Conservation (phyloP, 2,113 vertebrate species). For the Phalacrocorax carbo region DNA sequence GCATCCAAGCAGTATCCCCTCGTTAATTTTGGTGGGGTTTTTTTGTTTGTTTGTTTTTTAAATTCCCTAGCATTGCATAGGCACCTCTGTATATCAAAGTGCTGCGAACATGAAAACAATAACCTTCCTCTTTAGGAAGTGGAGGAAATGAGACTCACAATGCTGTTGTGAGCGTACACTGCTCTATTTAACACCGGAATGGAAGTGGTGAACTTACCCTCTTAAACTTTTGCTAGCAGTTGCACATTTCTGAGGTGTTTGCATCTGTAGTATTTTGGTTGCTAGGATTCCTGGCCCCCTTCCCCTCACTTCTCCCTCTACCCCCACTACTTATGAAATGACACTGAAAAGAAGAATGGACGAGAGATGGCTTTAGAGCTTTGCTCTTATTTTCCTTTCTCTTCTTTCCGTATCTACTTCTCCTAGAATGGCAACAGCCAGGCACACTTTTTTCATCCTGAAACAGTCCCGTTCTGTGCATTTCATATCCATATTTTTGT, state of each 20-base stretch:
- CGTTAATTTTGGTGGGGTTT: neutral
- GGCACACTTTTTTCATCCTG: neutral
- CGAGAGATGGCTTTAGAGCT: neutral
- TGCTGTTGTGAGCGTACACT: neutral
- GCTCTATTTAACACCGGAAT: neutral
- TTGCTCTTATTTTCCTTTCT: slow-evolving; percentile 10
- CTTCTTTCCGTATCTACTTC: neutral
- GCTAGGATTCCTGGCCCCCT: slow-evolving; percentile 43
- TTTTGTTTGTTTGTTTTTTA: neutral
- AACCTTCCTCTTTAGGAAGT: neutral
- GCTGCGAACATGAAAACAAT: neutral
- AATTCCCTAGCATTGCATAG: neutral
- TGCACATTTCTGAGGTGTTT: slow-evolving; percentile 42
- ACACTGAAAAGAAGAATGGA: neutral
- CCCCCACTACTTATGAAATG: neutral
- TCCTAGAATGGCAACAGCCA: neutral
- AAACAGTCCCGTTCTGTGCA: neutral
- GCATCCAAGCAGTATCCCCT: neutral
- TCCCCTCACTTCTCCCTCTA: neutral
- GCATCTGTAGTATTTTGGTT: slow-evolving; percentile 14
- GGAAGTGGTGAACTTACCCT: neutral
- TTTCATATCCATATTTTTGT: neutral
- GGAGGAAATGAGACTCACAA: neutral
- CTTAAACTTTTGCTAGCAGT: neutral
- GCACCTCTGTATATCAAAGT: neutral